Evolutionary conservation across 2,113 vertebrate species (phyloP).

Genomic region (Pavo muticus): DNA sequence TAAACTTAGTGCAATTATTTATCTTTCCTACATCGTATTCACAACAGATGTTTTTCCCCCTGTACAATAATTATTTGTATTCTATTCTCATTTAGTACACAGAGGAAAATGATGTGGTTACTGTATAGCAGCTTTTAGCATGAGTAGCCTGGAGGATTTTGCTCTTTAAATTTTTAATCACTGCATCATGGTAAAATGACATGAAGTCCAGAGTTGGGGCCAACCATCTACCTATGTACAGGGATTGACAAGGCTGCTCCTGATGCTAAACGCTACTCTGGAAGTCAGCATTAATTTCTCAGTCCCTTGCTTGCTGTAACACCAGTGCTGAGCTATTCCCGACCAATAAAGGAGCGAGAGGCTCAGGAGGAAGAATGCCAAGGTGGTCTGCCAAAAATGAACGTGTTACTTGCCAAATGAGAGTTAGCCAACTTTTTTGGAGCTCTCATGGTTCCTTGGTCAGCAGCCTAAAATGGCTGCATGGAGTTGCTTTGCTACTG

Average conservation of each 20-base stretch:
- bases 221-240: neutral
- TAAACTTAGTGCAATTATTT: constrained; percentile 13
- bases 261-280: neutral
- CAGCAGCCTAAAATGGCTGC: neutral
- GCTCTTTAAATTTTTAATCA: neutral
- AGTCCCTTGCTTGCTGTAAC: neutral
- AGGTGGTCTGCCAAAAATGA: neutral
- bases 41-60: neutral
- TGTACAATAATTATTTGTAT: constrained; percentile 19
- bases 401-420: neutral
- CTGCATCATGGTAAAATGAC: neutral
- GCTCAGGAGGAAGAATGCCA: neutral
- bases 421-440: neutral
- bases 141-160: neutral
- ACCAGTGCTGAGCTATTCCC: neutral
- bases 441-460: fast-evolving
- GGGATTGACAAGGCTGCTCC: neutral
- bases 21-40: neutral
- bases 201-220: neutral
- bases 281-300: neutral
- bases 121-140: neutral
- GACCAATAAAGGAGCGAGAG: neutral
- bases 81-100: neutral
- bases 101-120: neutral
- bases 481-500: neutral